These are phyloP conservation scores for Metellina segmentata DNA, from an alignment of 2,888 invertebrate species.

Conservation along the genomic window DNA sequence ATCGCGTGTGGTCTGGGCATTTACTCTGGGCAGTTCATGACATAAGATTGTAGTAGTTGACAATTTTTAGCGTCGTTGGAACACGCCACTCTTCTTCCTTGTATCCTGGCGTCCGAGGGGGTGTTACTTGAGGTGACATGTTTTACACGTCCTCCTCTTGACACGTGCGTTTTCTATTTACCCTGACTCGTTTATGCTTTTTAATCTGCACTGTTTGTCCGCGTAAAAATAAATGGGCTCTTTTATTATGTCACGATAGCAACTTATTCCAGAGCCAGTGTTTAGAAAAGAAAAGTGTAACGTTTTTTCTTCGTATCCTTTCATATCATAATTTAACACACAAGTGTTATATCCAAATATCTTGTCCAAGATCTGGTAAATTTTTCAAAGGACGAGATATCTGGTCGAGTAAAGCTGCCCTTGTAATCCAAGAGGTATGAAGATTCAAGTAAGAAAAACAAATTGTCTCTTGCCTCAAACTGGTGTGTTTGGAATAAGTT, in stretches of 20 bases:
- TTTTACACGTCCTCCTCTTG: slow-evolving; percentile 10
- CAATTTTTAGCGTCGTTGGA: slow-evolving; percentile 9
- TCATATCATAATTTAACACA: too few relatives aligned
- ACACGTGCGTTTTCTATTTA: not conserved
- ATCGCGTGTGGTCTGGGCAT: too few relatives aligned
- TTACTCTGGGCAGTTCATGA: not conserved
- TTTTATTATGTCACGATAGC: not conserved
- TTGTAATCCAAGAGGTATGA: too few relatives aligned
- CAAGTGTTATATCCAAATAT: too few relatives aligned
- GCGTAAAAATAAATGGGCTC: too few relatives aligned
- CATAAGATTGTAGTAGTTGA: not conserved
- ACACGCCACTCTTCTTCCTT: not conserved
- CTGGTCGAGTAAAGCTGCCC: too few relatives aligned
- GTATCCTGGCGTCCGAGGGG: not conserved
- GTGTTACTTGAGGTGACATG: slow-evolving; percentile 3
- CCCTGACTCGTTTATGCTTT: not conserved
- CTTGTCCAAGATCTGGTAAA: too few relatives aligned
- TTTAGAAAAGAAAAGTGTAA: not conserved
- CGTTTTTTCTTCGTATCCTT: too few relatives aligned
- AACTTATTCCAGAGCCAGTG: not conserved
- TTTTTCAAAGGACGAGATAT: too few relatives aligned
- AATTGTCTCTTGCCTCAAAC: too few relatives aligned
- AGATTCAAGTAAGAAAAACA: too few relatives aligned
- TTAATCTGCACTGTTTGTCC: not conserved
- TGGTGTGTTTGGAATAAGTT: too few relatives aligned